These are phyloP conservation scores for Telenomus remus DNA, from an alignment of 1,140 invertebrate species.

Conservation along the genomic window DNA sequence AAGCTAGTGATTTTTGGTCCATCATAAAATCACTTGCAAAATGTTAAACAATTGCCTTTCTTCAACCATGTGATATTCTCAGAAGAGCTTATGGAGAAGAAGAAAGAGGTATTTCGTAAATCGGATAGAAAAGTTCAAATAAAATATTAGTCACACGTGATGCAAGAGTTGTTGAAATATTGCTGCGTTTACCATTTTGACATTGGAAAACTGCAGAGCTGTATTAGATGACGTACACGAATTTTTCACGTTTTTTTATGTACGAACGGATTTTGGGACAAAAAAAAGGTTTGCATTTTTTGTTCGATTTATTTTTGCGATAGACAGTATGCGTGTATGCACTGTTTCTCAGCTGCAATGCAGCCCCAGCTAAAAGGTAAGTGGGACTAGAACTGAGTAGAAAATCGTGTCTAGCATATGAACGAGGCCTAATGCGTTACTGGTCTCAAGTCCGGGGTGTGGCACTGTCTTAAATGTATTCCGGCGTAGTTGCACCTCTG, in stretches of 20 bases:
- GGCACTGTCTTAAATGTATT: constrained; percentile 57
- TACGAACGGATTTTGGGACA: constrained; percentile 43
- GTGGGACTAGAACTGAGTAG: constrained; percentile 65
- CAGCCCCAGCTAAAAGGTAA: constrained; percentile 52
- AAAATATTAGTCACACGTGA: constrained; percentile 57
- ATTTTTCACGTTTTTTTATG: constrained; percentile 54
- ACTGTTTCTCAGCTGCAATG: constrained; percentile 43
- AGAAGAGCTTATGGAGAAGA: neutral
- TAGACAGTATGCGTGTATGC: constrained; percentile 10
- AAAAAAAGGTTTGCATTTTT: constrained; percentile 33
- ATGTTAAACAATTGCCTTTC: neutral
- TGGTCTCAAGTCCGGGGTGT: constrained; percentile 50
- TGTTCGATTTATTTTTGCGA: constrained; percentile 14
- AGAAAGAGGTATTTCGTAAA: constrained; percentile 25
- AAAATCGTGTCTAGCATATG: constrained; percentile 72
- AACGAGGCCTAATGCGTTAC: constrained; percentile 58
- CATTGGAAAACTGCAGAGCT: constrained; percentile 47
- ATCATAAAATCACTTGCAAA: neutral
- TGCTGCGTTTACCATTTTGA: constrained; percentile 50
- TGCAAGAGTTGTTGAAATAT: constrained; percentile 45
- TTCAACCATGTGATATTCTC: neutral
- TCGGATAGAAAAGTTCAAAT: constrained; percentile 52
- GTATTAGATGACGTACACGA: constrained; percentile 47
- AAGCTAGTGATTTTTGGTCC: neutral
- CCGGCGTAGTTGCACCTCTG: constrained; percentile 39